Evolutionary conservation across 2,797 vertebrate genomes (phyloP).

Genomic region (Zalophus californianus): DNA sequence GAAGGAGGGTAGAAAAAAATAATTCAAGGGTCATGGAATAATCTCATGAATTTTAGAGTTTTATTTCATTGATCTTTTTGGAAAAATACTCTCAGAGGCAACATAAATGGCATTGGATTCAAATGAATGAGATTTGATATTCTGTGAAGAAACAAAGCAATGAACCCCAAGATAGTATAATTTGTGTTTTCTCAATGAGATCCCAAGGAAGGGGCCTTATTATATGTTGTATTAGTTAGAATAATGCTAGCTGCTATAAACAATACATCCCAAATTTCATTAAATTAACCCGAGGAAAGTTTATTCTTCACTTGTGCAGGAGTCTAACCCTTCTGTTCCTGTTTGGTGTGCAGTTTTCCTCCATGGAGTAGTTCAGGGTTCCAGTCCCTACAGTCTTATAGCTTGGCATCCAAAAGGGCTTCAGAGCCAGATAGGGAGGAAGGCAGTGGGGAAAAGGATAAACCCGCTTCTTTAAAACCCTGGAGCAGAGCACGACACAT

Average conservation of each 20-base stretch:
- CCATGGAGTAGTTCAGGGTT: background rate
- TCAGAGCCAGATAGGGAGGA: background rate
- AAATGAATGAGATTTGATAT: constrained; percentile 51
- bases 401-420: background rate
- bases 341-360: background rate
- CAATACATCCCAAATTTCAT: background rate
- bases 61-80: constrained; percentile 59
- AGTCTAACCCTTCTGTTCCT: background rate
- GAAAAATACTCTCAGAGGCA: constrained; percentile 43
- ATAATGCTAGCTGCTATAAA: background rate
- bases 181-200: background rate
- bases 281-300: background rate
- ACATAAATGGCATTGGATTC: constrained; percentile 9
- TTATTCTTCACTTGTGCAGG: background rate
- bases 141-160: constrained; percentile 39
- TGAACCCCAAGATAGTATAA: background rate
- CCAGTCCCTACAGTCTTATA: background rate
- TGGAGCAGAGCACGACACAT: background rate
- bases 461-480: background rate
- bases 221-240: background rate
- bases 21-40: constrained; percentile 54
- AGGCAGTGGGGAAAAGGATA: background rate
- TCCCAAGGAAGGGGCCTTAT: background rate
- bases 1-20: constrained; percentile 45
- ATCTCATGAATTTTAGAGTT: constrained; percentile 63